Evolutionary conservation across 2,797 vertebrate species (phyloP).

Genomic region (Lepilemur ruficaudatus): DNA sequence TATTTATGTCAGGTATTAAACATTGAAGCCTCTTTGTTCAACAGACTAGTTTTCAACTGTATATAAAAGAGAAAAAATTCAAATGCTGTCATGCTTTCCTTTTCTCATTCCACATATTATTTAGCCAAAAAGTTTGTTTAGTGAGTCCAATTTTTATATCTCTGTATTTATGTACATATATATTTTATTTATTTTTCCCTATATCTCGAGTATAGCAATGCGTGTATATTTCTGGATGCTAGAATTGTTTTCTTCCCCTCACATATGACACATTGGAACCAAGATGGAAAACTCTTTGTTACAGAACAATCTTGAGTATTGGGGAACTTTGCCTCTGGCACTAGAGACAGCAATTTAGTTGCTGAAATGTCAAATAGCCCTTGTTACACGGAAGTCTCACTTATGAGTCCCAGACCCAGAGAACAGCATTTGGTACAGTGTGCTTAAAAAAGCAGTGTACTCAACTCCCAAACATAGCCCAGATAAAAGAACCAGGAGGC

Average conservation of each 20-base stretch:
- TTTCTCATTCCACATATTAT: background rate
- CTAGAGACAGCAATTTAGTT: background rate
- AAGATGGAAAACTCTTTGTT: background rate
- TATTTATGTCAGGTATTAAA: background rate
- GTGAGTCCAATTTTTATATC: background rate
- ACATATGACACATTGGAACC: background rate
- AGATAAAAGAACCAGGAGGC: background rate
- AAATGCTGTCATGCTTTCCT: background rate
- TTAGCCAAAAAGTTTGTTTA: background rate
- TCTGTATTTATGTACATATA: background rate
- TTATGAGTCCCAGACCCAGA: background rate
- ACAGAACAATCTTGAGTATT: background rate
- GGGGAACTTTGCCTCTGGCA: background rate
- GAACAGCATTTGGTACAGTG: background rate
- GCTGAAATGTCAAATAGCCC: constrained; percentile 1
- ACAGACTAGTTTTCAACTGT: background rate
- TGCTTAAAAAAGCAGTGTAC: background rate
- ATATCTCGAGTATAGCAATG: background rate
- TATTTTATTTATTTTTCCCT: constrained; percentile 9
- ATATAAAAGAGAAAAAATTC: background rate
- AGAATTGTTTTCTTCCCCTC: background rate
- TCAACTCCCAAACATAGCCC: background rate
- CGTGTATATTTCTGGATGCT: background rate
- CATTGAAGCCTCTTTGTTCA: constrained; percentile 5
- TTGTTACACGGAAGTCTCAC: background rate